Evolutionary conservation across 2,888 invertebrate genomes (phyloP), one percentile per base, ranked within the genome.

Genomic region (Drosophila nr. perissopoda): DNA sequence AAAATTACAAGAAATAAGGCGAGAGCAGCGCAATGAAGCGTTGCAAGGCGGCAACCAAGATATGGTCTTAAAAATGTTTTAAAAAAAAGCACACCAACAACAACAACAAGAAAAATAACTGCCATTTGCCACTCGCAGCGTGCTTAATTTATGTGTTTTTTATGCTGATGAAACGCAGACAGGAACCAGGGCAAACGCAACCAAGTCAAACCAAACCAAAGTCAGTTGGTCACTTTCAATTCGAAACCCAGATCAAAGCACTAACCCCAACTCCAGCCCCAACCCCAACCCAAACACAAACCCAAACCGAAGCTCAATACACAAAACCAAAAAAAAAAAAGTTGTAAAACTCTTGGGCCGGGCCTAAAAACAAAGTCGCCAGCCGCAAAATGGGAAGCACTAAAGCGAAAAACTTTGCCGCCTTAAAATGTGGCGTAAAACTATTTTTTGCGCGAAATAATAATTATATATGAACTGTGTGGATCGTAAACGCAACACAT

Each of bases 131-230:
- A 87, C 76, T 87, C 88, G 73, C 79, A 82, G 77, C 88, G 64
- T 69, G 76, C 71, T 85, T 89, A 87, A 92, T 91, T 92, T 92
- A 92, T 92, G 90, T 80, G 79, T 83, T 92, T 92, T 92, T 92
- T 92, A 92, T 92, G 91, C 92, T 91, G 90, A 92, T 91, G 87
- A 86, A 89, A 76, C 70, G 60, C 69, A 71, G 78, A 81, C 84
- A 70, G 80, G 58, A 58, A 54, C 61, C 61, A 59, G 64, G 53
- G 31, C 34, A 58, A 53, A 48, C 7, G 51, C 27, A 66, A 73
- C 48, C 54, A 38, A 54, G 49, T 53, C 56, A 66, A 51, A 54
- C 58, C 60, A 48, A 65, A 16, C 49, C 65, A 65, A 33, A 64
- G 56, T 59, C 53, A 62, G 73, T 64, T 60, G 63, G 54, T 78